Evolutionary conservation across 2,797 vertebrate species (phyloP), one percentile per base, ranked within the genome.

Genomic region (Leptoclinus maculatus): DNA sequence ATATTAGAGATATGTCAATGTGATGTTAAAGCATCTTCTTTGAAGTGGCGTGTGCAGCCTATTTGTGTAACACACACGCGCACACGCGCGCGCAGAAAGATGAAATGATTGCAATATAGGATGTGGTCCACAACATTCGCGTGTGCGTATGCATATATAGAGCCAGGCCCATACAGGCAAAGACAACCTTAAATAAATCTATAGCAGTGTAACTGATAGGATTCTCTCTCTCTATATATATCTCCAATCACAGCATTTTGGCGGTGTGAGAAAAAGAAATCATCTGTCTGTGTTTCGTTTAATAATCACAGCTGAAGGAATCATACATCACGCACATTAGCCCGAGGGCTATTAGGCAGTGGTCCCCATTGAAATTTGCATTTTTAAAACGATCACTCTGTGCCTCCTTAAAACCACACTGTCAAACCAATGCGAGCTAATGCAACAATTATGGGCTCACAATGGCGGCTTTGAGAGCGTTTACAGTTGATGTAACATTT

Each of bases 301-400:
- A 94, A 95, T 94, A 95, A 95, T 95, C 92, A 95, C 92, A 94
- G 85, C 87, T 90, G 88, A 91, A 81, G 78, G 90, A 94, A 87
- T 93, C 91, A 92, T 93, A 92, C 71, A 94, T 95, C 93, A 95
- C 74, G 68, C 89, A 81, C 89, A 82, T 89, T 91, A 77, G 95
- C 94, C 94, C 76, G 83, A 39, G 93, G 95, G 91, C 90, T 87
- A 89, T 92, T 93, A 91, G 85, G 90, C 88, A 87, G 45, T 84
- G 87, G 90, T 92, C 90, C 90, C 91, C 86, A 83, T 87, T 88
- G 71, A 83, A 77, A 95, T 95, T 94, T 83, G 92, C 94, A 94
- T 95, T 91, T 54, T 93, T 92, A 85, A 92, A 93, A 89, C 83
- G 74, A 90, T 92, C 90, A 77, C 76, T 89, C 82, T 12, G 79